Evolutionary conservation across 2,113 vertebrate genomes (phyloP), one percentile per base, ranked within the genome.

Genomic region (Ptilorrhoa leucosticta): DNA sequence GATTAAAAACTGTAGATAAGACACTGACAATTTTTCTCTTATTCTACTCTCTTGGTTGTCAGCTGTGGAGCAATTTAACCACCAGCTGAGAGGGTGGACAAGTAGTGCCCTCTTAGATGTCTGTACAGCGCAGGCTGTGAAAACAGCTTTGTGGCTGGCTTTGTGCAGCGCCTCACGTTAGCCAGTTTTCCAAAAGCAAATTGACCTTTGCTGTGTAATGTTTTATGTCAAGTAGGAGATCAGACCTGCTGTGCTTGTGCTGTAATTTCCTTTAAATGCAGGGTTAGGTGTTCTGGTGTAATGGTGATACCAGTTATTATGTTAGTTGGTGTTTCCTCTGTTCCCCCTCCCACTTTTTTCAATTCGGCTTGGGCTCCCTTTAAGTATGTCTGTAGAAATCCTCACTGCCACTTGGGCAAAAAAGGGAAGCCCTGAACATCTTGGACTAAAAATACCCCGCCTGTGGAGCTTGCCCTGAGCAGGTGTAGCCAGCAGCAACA

Each of bases 181-280:
- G 71, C 90, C 90, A 83, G 27, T 91, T 96, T 96, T 94, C 94
- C 76, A n/a, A 57, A 91, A 96, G 90, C 58, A 93, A 92, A 83
- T 56, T 89, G 90, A 78, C 79, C 80, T 91, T 96, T 90, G 37
- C 89, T 93, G 45, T 40, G 19, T 47, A 53, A 78, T 6, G 14
- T 91, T 93, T 90, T 85, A 79, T 76, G 91, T 82, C 65, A 63
- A 91, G 88, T 26, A 84, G 71, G 66, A 87, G 81, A 77, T 69
- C 51, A 91, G 84, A 90, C 65, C 47, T 54, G 53, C 65, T 82
- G 82, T 6, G 21, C 66, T 89, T 85, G 83, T 61, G 72, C 86
- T 93, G 91, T 80, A 94, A 66, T 93, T 90, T 90, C 58, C 66
- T 93, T 54, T 69, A 65, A 92, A 86, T 50, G 61, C 80, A 70